Evolutionary conservation across 2,888 invertebrate species (phyloP).

Genomic region (Netelia melanura): DNA sequence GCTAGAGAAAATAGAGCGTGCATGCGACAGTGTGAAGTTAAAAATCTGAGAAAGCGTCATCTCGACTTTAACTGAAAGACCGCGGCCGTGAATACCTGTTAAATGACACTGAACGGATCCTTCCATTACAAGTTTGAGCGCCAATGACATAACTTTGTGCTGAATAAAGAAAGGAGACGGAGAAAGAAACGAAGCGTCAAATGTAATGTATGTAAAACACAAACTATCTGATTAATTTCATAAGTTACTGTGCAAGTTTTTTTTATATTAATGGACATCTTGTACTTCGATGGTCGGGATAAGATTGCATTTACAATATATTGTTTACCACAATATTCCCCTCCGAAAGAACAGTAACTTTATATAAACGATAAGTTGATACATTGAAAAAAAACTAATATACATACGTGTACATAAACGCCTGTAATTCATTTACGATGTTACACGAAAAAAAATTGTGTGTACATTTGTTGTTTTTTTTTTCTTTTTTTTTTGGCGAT

Average conservation of each 20-base stretch:
- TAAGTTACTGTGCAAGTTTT: slow-evolving; percentile 54
- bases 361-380: slow-evolving; percentile 68
- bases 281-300: slow-evolving; percentile 69
- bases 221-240: slow-evolving; percentile 58
- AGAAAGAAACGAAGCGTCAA: slow-evolving; percentile 46
- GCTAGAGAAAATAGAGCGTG: slow-evolving; percentile 46
- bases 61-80: slow-evolving; percentile 45
- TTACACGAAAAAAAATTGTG: slow-evolving; percentile 75
- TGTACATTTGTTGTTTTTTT: slow-evolving; percentile 78
- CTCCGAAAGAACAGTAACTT: slow-evolving; percentile 68
- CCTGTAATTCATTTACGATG: slow-evolving; percentile 82
- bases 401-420: slow-evolving; percentile 82
- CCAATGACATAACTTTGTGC: slow-evolving; percentile 60
- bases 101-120: slow-evolving; percentile 47
- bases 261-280: slow-evolving; percentile 71
- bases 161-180: slow-evolving; percentile 16
- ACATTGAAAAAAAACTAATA: slow-evolving; percentile 73
- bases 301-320: slow-evolving; percentile 78
- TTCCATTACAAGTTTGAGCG: slow-evolving; percentile 63
- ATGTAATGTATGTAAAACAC: slow-evolving; percentile 65
- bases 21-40: slow-evolving; percentile 33
- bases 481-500: slow-evolving; percentile 64
- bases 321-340: slow-evolving; percentile 72
- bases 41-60: slow-evolving; percentile 45
- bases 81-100: slow-evolving; percentile 12